Base-by-base conservation (phyloP, 2,113 vertebrate genomes). In the Smithornis capensis region DNA sequence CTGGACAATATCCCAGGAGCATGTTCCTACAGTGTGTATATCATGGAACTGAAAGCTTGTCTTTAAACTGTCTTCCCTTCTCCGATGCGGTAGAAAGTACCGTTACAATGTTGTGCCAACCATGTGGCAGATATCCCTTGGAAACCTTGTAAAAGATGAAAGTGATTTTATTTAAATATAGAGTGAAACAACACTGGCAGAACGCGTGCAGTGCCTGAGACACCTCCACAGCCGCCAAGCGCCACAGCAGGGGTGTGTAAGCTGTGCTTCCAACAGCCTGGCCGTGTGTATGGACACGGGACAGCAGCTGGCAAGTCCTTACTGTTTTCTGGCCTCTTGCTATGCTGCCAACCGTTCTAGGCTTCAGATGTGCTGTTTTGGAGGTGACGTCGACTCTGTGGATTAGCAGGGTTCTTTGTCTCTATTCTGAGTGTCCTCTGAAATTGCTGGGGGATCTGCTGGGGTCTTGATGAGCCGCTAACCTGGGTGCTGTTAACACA, bases 81-180 rank as follows among this genome's bases (percentile, higher is more conserved):
- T 84, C 14, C 45, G 22, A 29, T 67, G 27, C 24, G 16, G 25
- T 57, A n/a, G 27, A 9, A 60, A 52, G 19, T 57, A 14, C 29
- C 38, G 16, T 79, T 56, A 18, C 3, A 50, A 4, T 0, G 0
- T 38, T 71, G 17, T 75, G 27, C 44, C 19, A 23, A 1, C 35
- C 33, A 0, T 12, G 12, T n/a, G 31, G 71, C 13, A 69, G 15
- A 44, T 73, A 27, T 7, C 19, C 5, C 2, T 14, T 68, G 86
- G 37, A 80, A 68, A 50, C 37, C 24, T 49, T 9, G 8, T 16
- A 16, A 52, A 52, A 50, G 42, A 70, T 35, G 47, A 49, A 69
- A 29, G 14, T 35, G 23, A 5, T 31, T 68, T 93, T 76, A 33
- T 45, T 64, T 76, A 47, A 49, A 44, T 24, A 42, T 0, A 3